These are phyloP conservation scores for Blera fallax DNA, from an alignment of 2,888 invertebrate genomes.

Conservation along the genomic window DNA sequence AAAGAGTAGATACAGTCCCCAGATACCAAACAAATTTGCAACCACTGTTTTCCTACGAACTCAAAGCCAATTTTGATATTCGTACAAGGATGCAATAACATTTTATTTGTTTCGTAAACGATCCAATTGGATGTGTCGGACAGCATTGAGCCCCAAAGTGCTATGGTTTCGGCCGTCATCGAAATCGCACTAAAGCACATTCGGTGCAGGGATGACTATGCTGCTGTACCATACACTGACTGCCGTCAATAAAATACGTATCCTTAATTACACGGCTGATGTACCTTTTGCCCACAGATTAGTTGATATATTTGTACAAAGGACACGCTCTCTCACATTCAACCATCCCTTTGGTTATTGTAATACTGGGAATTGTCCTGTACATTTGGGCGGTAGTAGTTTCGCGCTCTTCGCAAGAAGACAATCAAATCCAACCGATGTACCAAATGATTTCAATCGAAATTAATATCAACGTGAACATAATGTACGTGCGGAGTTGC, in stretches of 20 bases:
- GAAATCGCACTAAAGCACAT: constrained; percentile 66
- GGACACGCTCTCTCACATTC: constrained; percentile 27
- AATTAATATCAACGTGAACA: constrained; percentile 54
- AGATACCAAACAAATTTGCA: background rate
- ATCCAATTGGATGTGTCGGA: constrained; percentile 38
- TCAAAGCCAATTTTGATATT: constrained; percentile 26
- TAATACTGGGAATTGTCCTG: constrained; percentile 29
- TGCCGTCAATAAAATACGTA: constrained; percentile 62
- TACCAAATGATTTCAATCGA: constrained; percentile 64
- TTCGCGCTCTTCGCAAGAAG: constrained; percentile 53
- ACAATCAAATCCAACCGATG: constrained; percentile 66
- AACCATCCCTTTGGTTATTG: constrained; percentile 38
- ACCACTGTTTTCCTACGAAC: background rate
- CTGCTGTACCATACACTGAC: background rate
- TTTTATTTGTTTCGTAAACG: constrained; percentile 51
- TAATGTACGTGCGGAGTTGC: constrained; percentile 24
- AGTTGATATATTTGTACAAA: constrained; percentile 58
- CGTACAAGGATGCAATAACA: constrained; percentile 39
- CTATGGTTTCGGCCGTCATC: constrained; percentile 32
- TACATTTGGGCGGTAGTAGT: constrained; percentile 17
- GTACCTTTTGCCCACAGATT: constrained; percentile 67
- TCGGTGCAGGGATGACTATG: constrained; percentile 45
- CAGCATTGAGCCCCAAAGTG: constrained; percentile 13
- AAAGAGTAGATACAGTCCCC: background rate
- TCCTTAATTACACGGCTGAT: constrained; percentile 70